Percentiles rank a stretch among this genome's conserved stretches.
Evolutionary conservation across 2,113 vertebrate genomes (phyloP).

Genomic region (Equus przewalskii): DNA sequence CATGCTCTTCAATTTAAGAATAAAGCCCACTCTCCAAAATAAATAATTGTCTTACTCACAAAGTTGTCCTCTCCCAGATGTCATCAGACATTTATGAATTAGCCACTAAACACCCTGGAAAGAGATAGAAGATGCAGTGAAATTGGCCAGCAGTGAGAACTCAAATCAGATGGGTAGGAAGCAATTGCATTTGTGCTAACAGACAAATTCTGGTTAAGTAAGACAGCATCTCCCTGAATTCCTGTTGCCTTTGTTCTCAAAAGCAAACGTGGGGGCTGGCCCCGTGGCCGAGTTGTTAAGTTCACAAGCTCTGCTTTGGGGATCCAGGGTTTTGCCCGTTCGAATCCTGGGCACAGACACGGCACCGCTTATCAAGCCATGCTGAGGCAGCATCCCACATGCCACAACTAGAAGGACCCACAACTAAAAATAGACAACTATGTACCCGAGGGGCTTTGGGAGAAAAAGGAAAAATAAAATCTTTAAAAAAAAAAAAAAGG

Average conservation of each 20-base stretch:
- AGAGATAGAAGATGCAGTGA: background rate
- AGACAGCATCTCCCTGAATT: background rate
- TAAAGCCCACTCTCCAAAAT: background rate
- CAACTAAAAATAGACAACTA: too few relatives aligned
- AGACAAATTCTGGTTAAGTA: background rate
- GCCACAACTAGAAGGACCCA: too few relatives aligned
- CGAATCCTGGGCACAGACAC: too few relatives aligned
- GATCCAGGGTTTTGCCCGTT: too few relatives aligned
- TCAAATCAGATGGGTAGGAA: background rate
- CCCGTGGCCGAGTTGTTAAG: too few relatives aligned
- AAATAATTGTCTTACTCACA: background rate
- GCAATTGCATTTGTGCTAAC: background rate
- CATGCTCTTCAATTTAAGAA: background rate
- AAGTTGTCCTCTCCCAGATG: background rate
- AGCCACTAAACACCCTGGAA: background rate
- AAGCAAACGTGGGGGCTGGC: background rate
- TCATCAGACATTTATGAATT: background rate
- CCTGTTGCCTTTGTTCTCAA: background rate
- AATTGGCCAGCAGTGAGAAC: background rate
- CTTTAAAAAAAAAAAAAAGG: background rate
- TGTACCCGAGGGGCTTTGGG: too few relatives aligned
- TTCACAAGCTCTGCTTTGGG: too few relatives aligned
- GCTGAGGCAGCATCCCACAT: too few relatives aligned
- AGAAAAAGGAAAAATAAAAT: too few relatives aligned
- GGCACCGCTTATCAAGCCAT: too few relatives aligned